These are phyloP conservation scores for Lypha dubia DNA, from an alignment of 2,888 invertebrate species.

Conservation along the genomic window DNA sequence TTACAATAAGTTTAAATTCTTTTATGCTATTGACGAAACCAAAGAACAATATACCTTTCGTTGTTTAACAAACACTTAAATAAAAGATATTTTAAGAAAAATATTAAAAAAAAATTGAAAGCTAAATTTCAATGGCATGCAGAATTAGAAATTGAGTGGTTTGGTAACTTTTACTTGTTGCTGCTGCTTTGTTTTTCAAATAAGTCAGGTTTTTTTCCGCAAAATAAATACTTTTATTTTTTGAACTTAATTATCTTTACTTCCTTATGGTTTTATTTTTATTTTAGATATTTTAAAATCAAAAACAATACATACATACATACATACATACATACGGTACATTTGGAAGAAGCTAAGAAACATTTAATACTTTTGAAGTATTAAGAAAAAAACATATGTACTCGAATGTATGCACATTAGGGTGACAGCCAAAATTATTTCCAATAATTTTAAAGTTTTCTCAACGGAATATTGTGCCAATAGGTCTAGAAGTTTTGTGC, in stretches of 20 bases:
- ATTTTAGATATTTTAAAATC: too few species aligned
- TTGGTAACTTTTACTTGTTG: constrained; percentile 46
- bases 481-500: too few species aligned
- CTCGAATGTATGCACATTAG: too few species aligned
- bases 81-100: background rate
- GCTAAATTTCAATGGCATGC: constrained; percentile 37
- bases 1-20: constrained; percentile 17
- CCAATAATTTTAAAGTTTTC: too few species aligned
- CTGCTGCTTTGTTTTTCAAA: background rate
- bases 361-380: too few species aligned
- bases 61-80: background rate
- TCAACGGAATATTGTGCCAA: too few species aligned
- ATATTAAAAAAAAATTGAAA: constrained; percentile 15
- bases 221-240: constrained; percentile 40
- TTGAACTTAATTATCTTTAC: background rate
- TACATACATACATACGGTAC: too few species aligned
- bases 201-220: constrained; percentile 3
- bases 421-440: too few species aligned
- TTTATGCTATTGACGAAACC: constrained; percentile 7
- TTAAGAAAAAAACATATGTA: too few species aligned
- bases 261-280: too few species aligned
- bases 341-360: too few species aligned
- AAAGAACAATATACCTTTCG: background rate
- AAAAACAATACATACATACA: too few species aligned
- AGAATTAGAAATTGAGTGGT: constrained; percentile 55